Conservation (phyloP, 2,888 invertebrate genomes). For the Machimus atricapillus region DNA sequence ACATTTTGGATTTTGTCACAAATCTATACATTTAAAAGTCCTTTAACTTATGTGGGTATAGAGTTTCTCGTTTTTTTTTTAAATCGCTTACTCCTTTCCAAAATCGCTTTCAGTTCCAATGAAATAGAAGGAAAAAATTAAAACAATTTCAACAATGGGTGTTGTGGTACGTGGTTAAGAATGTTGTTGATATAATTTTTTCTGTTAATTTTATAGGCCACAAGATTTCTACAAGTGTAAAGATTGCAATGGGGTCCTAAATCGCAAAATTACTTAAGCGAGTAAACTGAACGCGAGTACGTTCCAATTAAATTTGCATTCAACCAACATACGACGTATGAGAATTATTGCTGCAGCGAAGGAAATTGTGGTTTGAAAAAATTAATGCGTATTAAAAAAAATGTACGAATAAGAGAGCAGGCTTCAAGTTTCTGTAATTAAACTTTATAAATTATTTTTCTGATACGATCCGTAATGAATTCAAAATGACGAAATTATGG, state of each 20-base stretch:
- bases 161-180: background rate
- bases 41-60: background rate
- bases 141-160: background rate
- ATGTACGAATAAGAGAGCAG: background rate
- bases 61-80: background rate
- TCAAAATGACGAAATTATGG: background rate
- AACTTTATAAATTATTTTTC: too few species aligned
- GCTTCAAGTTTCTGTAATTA: too few species aligned
- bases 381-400: too few species aligned
- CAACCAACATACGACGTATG: background rate
- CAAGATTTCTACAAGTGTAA: background rate
- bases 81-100: too few species aligned
- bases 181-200: background rate
- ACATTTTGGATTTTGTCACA: too few species aligned
- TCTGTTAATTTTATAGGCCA: background rate
- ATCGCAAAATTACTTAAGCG: background rate
- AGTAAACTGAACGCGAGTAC: background rate
- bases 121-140: too few species aligned
- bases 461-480: background rate
- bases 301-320: background rate
- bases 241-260: background rate
- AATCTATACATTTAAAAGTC: background rate
- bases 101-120: too few species aligned
- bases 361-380: background rate
- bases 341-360: background rate